A percentile compares a stretch with the other conserved stretches of the same genome.
These are phyloP conservation scores for Bursaphelenchus okinawaensis DNA, from an alignment of 2,888 invertebrate species.

Conservation along the genomic window DNA sequence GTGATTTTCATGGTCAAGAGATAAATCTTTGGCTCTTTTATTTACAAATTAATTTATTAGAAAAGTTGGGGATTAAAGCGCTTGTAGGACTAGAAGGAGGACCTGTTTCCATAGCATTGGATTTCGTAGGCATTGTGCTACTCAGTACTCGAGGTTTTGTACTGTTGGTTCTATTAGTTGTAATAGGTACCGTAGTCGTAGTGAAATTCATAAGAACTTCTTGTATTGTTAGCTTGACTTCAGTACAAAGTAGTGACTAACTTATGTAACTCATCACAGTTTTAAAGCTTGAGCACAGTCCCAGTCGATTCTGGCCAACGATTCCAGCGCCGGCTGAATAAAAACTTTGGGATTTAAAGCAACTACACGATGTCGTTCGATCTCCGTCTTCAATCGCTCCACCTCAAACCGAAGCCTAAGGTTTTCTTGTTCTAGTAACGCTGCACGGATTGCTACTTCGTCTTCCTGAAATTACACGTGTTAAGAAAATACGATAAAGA, in stretches of 20 bases:
- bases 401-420: slow-evolving; percentile 42
- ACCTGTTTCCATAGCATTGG: too few relatives aligned
- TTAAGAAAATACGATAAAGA: too few relatives aligned
- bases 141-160: too few relatives aligned
- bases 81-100: not conserved
- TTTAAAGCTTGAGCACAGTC: not conserved
- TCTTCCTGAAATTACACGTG: too few relatives aligned
- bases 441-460: slow-evolving; percentile 80
- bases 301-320: not conserved
- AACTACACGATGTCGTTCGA: slow-evolving; percentile 40
- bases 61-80: not conserved
- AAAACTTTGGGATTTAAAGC: slow-evolving; percentile 24
- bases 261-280: too few relatives aligned
- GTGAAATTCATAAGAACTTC: too few relatives aligned
- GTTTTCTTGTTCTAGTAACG: slow-evolving; percentile 72
- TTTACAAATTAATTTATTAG: not conserved
- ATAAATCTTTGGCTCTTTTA: not conserved
- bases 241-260: too few relatives aligned
- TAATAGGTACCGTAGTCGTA: too few relatives aligned
- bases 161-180: too few relatives aligned
- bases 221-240: too few relatives aligned
- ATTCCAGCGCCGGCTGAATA: not conserved
- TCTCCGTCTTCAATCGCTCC: slow-evolving; percentile 30
- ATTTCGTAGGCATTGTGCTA: too few relatives aligned
- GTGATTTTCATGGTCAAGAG: not conserved